Base-by-base conservation (phyloP, 2,888 invertebrate species). In the Zelleria hepariella region DNA sequence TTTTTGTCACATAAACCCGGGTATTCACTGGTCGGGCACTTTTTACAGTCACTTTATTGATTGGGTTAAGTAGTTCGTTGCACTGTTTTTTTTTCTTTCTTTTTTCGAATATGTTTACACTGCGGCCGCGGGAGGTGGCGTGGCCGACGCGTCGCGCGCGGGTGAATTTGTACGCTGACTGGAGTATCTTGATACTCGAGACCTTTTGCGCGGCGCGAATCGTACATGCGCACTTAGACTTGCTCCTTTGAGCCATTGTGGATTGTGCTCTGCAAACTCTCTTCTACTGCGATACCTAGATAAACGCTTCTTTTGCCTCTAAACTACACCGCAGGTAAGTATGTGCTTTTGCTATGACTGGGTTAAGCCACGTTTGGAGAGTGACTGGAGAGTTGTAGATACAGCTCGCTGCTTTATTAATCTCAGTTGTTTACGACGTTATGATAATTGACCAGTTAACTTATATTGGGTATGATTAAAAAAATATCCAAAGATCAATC, bases 151-250 rank as follows among this genome's bases (percentile, higher is more conserved):
- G 70, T 62, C 72, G 66, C 73, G 74, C 67, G 68, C 70, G 77
- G 71, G 66, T 68, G 70, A 68, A 70, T 68, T 73, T n/a, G 49
- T 21, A 68, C 69, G 72, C 73, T 68, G 71, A 85, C 86, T 86
- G 82, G 74, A 78, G 75, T 70, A 75, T 25, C 27, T 55, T 59
- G 49, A 69, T 70, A 67, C 65, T 69, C 70, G 70, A 68, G 66
- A 72, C 69, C 70, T 68, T 49, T 72, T 73, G 59, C 60, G 60
- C 65, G 63, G 76, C 78, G 78, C 71, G 70, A 64, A 5, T 64
- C 68, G 82, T 68, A 74, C 86, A 86, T 86, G 86, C 86, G 86
- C 86, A 83, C 78, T 82, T 72, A 71, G 51, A 23, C 5, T 2
- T 42, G 32, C 32, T 15, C 15, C 32, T 42, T 42, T 42, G 10